Evolutionary conservation across 2,888 invertebrate species (phyloP), one percentile per base, ranked within the genome.

Genomic region (Doris montereyensis): DNA sequence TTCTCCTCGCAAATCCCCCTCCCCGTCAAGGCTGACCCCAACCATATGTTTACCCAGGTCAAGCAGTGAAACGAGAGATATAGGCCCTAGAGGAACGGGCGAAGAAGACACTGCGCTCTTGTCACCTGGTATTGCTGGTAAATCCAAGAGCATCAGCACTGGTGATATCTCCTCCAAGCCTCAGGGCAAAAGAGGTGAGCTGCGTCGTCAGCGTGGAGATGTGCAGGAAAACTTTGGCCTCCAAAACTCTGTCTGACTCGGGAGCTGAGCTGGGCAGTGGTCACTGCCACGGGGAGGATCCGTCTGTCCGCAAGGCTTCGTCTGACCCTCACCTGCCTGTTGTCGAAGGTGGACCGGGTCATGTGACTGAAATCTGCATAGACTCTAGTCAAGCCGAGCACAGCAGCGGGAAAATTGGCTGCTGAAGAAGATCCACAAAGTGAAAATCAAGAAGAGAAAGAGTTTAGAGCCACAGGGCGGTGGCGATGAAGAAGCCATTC

Each of bases 91-190:
- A 24, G 28, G 5, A 8, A 17, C 21, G 1, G 10, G 35, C n/a
- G 68, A 24, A 13, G 65, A 77, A 26, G 70, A 79, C 57, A 65
- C 72, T 21, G 21, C 52, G 5, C 41, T 68, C 35, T 30, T 80
- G 34, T 67, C 60, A 8, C 80, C 80, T 1, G 58, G 70, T 0
- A 24, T 60, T 24, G 2, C 41, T 4, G 8, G 34, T 24, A 79
- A 35, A 30, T 65, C 71, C 1, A 79, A 79, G 34, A 70, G 79
- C 62, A 65, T 71, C 0, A 79, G 79, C 65, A 76, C 79, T 26
- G 76, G 79, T 17, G 76, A 76, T 57, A 32, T 80, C 24, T 41
- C 77, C 4, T 32, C 67, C n/a, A n/a, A n/a, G n/a, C n/a, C n/a
- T n/a, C n/a, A n/a, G n/a, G n/a, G n/a, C n/a, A n/a, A n/a, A n/a